Evolutionary conservation across 2,888 invertebrate genomes (phyloP).

Genomic region (Candidula unifasciata): DNA sequence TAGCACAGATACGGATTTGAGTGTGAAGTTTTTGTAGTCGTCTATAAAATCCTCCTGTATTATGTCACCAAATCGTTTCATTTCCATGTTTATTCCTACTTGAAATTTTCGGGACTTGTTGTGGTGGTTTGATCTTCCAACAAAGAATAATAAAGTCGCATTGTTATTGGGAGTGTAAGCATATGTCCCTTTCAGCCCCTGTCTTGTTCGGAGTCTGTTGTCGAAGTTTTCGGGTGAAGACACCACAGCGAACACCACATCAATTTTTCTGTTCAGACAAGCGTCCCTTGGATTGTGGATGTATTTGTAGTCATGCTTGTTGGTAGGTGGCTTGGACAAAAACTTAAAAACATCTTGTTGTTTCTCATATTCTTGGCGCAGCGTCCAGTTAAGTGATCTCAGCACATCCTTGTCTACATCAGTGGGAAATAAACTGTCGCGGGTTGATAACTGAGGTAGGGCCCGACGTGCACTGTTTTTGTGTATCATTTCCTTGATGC

Average conservation of each 20-base stretch:
- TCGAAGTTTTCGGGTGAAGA: slow-evolving; percentile 26
- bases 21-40: slow-evolving; percentile 73
- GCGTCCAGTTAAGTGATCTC: slow-evolving; percentile 27
- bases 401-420: background rate
- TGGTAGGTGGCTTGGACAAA: slow-evolving; percentile 19
- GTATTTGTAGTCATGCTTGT: slow-evolving; percentile 15
- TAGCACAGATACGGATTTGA: slow-evolving; percentile 71
- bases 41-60: slow-evolving; percentile 20
- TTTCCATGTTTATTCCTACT: slow-evolving; percentile 53
- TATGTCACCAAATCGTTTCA: slow-evolving; percentile 41
- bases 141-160: slow-evolving; percentile 24
- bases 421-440: no score
- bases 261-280: slow-evolving; percentile 13
- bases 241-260: background rate
- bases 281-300: slow-evolving; percentile 20
- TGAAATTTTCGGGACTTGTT: slow-evolving; percentile 42
- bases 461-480: background rate
- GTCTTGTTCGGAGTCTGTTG: slow-evolving; percentile 7
- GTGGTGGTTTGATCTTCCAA: slow-evolving; percentile 1
- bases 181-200: background rate
- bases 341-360: background rate
- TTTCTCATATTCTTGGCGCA: background rate
- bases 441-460: background rate
- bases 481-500: background rate
- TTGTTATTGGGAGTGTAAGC: background rate